Base-by-base conservation (phyloP, 2,113 vertebrate species). In the Astur gentilis region DNA sequence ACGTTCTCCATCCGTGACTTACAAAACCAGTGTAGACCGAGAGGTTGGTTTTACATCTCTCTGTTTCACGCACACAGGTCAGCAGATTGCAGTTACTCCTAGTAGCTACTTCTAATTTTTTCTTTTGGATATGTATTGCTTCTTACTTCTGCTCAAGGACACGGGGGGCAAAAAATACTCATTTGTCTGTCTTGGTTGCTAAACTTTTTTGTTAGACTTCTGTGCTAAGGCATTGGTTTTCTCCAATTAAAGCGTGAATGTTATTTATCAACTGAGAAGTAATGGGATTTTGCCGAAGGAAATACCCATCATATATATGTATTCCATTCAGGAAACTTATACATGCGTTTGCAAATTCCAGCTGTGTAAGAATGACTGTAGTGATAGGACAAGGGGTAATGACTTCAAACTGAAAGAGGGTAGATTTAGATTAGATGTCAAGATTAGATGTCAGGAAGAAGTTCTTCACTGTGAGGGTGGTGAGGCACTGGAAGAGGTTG, bases 1-100 rank as follows among this genome's bases (percentile, higher is more conserved):
- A 8, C 5, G 7, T 82, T 92, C 36, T 93, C 25, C 5, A 5
- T 52, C 52, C 0, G 0, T 93, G 60, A 14, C 9, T 49, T 50
- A 47, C 20, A 57, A 45, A 81, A 25, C 11, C 71, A 45, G 11
- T 5, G 7, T 10, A 60, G 31, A 25, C 40, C 22, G 45, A n/a
- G 42, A 49, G 40, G 18, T 49, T 61, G 20, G 31, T 9, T 66
- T 88, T 55, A 34, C 13, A 25, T 40, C 58, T 50, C 15, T 31
- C 13, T 82, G 32, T 78, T 93, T 78, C 47, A 11, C 2, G 2
- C 31, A 31, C 4, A 18, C 4, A 27, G 36, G 26, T 80, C 77
- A 89, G 40, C 54, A 70, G 42, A 11, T 72, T 40, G 7, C 45
- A 71, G 29, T 79, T 79, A 42, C 16, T 57, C 19, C 32, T 82